Evolutionary conservation across 1,140 invertebrate species (phyloP).

Genomic region (Aporrectodea caliginosa): DNA sequence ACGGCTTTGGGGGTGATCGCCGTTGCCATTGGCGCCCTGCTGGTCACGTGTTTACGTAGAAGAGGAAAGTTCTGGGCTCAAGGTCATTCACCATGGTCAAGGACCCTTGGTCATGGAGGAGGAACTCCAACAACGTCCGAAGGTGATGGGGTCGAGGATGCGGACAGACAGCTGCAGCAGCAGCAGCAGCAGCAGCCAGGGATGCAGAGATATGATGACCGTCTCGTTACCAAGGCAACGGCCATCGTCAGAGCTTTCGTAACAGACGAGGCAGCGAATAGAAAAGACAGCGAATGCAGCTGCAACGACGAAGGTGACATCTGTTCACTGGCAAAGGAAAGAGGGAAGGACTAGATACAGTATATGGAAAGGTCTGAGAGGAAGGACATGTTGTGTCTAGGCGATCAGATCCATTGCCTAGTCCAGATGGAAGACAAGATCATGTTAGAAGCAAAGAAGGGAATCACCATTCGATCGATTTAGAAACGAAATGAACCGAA

Average conservation of each 20-base stretch:
- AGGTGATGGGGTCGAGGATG: not conserved
- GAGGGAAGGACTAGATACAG: too few relatives aligned
- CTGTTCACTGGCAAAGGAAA: not conserved
- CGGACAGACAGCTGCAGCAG: not conserved
- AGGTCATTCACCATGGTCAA: not conserved
- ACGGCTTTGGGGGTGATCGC: not conserved
- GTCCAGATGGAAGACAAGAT: not conserved
- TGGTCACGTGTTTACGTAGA: not conserved
- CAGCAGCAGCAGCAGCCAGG: not conserved
- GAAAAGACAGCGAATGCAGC: not conserved
- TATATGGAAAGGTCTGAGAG: not conserved
- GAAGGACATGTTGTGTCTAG: not conserved
- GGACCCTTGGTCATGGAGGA: too few relatives aligned
- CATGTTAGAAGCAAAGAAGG: too few relatives aligned
- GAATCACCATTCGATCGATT: too few relatives aligned
- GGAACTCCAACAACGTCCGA: not conserved
- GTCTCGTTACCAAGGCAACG: constrained; percentile 1
- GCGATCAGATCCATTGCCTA: not conserved
- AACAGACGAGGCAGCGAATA: constrained; percentile 6
- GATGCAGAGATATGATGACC: not conserved
- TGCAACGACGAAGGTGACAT: not conserved
- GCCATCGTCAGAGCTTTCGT: constrained; percentile 20
- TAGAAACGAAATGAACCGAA: too few relatives aligned
- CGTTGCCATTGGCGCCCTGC: not conserved
- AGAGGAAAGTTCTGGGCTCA: not conserved